Evolutionary conservation across 2,888 invertebrate species (phyloP).

Genomic region (Dryocosmus kuriphilus): DNA sequence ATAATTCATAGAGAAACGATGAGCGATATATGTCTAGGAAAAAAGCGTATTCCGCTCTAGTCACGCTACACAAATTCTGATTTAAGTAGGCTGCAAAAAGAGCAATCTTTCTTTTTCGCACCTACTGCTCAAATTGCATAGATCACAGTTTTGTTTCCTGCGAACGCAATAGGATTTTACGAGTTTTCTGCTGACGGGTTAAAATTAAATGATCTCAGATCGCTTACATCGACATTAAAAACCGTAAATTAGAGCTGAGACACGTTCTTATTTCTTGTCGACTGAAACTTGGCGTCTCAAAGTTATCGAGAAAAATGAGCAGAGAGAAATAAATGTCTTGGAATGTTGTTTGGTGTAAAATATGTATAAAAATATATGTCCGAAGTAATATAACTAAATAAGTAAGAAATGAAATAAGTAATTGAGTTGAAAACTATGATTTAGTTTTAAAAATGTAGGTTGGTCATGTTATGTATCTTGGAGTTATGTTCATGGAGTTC

Average conservation of each 20-base stretch:
- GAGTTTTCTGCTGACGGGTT: neutral
- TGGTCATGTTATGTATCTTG: neutral
- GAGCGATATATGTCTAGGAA: conserved; percentile 32
- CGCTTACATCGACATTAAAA: neutral
- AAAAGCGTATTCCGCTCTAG: conserved; percentile 46
- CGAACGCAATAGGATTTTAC: neutral
- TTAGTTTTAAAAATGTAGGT: neutral
- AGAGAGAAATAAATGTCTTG: neutral
- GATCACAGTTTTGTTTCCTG: neutral
- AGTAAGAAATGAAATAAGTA: neutral
- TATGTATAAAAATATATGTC: neutral
- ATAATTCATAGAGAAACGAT: conserved; percentile 43
- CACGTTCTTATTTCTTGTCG: neutral
- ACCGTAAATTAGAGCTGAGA: neutral
- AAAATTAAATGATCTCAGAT: conserved; percentile 10
- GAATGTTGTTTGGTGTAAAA: neutral
- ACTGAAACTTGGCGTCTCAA: neutral
- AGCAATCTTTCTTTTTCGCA: conserved; percentile 25
- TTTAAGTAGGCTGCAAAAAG: conserved; percentile 43
- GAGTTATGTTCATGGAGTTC: neutral
- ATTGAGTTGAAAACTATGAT: neutral
- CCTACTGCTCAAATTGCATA: conserved; percentile 13
- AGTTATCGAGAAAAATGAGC: neutral
- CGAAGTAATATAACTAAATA: neutral
- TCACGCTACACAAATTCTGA: conserved; percentile 52